phyloP scores from a whole-genome alignment of 2,113 vertebrate species.

The Ellobius talpinus region DNA sequence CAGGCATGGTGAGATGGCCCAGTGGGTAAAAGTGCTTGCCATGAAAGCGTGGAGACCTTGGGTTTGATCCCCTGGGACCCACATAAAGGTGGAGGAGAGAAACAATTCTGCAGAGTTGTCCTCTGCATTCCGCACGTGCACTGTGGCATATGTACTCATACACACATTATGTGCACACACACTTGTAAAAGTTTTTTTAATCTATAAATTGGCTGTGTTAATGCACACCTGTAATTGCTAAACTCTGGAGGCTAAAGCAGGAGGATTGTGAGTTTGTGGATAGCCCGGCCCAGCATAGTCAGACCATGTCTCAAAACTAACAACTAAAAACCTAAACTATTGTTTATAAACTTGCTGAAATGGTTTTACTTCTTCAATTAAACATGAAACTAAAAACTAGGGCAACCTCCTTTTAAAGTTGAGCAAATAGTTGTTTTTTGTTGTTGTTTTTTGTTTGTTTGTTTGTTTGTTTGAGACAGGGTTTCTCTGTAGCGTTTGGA shows the following conservation, averaged over 20 bases:
- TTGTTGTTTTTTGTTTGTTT: background rate
- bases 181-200: background rate
- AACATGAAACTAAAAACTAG: background rate
- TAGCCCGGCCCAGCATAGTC: background rate
- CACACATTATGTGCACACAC: background rate
- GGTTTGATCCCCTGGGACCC: background rate
- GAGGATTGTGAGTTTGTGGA: background rate
- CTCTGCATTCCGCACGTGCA: background rate
- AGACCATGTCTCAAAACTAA: background rate
- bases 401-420: background rate
- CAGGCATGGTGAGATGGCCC: background rate
- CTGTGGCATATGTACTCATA: background rate
- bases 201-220: background rate
- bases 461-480: background rate
- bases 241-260: background rate
- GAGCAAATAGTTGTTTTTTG: background rate
- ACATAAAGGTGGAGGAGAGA: background rate
- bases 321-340: background rate
- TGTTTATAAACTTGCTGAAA: slow-evolving; percentile 19
- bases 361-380: background rate
- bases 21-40: background rate
- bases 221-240: background rate
- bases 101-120: background rate
- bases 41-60: background rate
- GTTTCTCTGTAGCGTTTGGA: background rate